phyloP scores from a whole-genome alignment of 2,797 vertebrate species.

The Notamacropus eugenii region DNA sequence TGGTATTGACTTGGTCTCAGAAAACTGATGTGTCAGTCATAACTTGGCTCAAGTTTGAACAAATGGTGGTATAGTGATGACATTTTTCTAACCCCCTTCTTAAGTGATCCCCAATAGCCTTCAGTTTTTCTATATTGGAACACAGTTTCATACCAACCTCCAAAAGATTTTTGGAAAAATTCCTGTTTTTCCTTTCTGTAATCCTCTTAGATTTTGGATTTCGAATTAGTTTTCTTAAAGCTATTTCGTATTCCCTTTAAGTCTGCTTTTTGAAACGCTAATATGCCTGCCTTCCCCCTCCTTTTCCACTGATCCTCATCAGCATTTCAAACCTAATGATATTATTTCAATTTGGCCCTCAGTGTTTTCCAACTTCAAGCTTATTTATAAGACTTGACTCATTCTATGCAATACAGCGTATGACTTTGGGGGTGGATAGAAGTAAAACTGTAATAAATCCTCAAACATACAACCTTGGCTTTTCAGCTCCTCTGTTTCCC shows the following conservation, averaged over 20 bases:
- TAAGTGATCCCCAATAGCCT: not conserved
- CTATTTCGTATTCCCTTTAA: not conserved
- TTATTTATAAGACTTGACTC: not conserved
- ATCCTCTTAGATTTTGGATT: not conserved
- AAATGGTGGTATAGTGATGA: conserved; percentile 1
- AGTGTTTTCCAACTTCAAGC: not conserved
- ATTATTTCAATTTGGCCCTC: not conserved
- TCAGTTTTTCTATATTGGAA: conserved; percentile 29
- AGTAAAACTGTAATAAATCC: conserved; percentile 10
- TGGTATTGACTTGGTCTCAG: conserved; percentile 14
- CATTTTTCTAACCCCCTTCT: conserved; percentile 20
- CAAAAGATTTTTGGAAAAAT: conserved; percentile 28
- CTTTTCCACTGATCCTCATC: not conserved
- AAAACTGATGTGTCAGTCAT: conserved; percentile 20
- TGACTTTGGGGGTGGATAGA: not conserved
- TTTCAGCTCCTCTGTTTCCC: not conserved
- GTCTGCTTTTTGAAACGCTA: not conserved
- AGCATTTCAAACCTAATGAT: conserved; percentile 13
- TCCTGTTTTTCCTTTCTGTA: not conserved
- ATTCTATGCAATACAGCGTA: not conserved
- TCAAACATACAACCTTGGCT: not conserved
- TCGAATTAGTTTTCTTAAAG: conserved; percentile 24
- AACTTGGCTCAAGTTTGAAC: conserved; percentile 30
- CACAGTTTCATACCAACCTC: not conserved
- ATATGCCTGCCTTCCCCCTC: not conserved